Evolutionary conservation across 2,797 vertebrate genomes (phyloP).

Genomic region (Ataeniobius toweri): DNA sequence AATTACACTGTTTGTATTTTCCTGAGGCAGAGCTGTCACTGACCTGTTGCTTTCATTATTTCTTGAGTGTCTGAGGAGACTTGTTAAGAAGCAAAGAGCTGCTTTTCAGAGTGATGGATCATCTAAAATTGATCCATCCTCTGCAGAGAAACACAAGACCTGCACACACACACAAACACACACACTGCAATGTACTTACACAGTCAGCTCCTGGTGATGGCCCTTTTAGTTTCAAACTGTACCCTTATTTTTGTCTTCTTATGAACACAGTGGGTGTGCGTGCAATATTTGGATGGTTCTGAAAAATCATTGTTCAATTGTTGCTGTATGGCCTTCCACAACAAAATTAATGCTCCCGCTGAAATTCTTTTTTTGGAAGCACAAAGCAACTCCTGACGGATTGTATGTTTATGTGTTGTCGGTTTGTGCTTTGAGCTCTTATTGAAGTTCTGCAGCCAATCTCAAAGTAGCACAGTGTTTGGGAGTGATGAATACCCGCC

Average conservation of each 20-base stretch:
- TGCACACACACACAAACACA: background rate
- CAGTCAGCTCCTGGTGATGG: background rate
- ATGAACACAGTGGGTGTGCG: slow-evolving; percentile 16
- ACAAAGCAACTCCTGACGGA: slow-evolving; percentile 27
- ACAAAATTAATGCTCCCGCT: slow-evolving; percentile 50
- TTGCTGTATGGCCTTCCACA: slow-evolving; percentile 41
- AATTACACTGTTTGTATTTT: slow-evolving; percentile 14
- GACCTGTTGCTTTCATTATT: slow-evolving; percentile 39
- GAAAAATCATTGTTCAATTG: slow-evolving; percentile 18
- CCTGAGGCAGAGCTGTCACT: slow-evolving; percentile 1
- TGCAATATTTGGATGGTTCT: slow-evolving; percentile 32
- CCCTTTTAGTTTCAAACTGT: slow-evolving; percentile 9
- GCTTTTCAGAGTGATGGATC: slow-evolving; percentile 40
- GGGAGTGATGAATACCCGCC: slow-evolving; percentile 67
- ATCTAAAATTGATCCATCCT: slow-evolving; percentile 35
- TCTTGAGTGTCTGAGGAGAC: slow-evolving; percentile 47
- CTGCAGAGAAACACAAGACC: slow-evolving; percentile 7
- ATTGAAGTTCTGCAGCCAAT: slow-evolving; percentile 71
- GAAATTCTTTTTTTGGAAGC: slow-evolving; percentile 42
- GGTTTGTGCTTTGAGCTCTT: slow-evolving; percentile 58
- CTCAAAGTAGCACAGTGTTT: slow-evolving; percentile 52
- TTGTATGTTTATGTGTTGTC: slow-evolving; percentile 24
- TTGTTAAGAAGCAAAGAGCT: slow-evolving; percentile 49
- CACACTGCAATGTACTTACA: background rate
- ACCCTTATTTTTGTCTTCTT: slow-evolving; percentile 16